Conservation (phyloP, 2,888 invertebrate species). For the Endotricha flammealis region DNA sequence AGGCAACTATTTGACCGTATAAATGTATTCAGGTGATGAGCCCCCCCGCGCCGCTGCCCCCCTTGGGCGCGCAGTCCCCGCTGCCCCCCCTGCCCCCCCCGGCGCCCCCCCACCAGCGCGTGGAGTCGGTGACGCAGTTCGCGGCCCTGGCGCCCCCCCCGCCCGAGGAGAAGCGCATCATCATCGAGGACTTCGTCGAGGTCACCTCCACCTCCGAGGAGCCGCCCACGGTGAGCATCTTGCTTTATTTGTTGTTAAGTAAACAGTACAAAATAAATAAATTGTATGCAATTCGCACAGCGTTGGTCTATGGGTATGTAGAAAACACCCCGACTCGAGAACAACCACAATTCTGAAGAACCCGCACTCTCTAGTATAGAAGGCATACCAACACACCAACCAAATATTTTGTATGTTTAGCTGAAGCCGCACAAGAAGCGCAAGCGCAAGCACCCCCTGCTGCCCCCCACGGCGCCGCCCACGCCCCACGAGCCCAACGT, state of each 20-base stretch:
- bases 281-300: too few species aligned
- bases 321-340: too few species aligned
- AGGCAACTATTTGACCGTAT: too few species aligned
- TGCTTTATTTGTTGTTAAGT: too few species aligned
- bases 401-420: background rate
- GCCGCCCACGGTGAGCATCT: constrained; percentile 18
- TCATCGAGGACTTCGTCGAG: constrained; percentile 56
- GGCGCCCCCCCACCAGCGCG: background rate
- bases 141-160: constrained; percentile 1
- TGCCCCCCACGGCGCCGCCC: too few species aligned
- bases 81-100: constrained; percentile 1
- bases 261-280: too few species aligned
- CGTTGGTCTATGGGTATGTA: too few species aligned
- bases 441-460: background rate
- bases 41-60: constrained; percentile 8
- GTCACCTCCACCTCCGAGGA: constrained; percentile 26
- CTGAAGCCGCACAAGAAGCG: background rate
- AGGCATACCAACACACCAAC: too few species aligned
- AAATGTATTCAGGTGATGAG: constrained; percentile 6
- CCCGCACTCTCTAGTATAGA: too few species aligned
- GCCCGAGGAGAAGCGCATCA: constrained; percentile 47
- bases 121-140: background rate
- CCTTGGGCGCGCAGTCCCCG: constrained; percentile 5
- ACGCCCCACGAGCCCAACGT: too few species aligned
- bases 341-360: too few species aligned